Evolutionary conservation across 2,797 vertebrate genomes (phyloP).

Genomic region (Poeciliopsis turneri): DNA sequence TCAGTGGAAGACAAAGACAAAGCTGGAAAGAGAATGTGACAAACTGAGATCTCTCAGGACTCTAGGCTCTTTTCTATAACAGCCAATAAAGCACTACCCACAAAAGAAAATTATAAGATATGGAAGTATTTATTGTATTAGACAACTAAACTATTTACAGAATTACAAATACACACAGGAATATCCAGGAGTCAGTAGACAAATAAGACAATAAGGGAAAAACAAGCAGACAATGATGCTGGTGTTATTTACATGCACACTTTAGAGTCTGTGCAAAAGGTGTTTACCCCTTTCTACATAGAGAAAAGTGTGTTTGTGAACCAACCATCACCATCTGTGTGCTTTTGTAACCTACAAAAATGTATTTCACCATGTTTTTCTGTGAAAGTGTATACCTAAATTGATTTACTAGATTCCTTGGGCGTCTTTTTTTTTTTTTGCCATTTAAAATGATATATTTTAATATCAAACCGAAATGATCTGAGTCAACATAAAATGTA

Average conservation of each 20-base stretch:
- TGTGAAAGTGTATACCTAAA: background rate
- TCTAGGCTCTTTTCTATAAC: conserved; percentile 26
- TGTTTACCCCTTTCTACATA: background rate
- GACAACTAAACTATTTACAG: conserved; percentile 11
- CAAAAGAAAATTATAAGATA: conserved; percentile 31
- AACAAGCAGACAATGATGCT: background rate
- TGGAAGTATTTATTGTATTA: conserved; percentile 27
- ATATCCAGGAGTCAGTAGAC: conserved; percentile 1
- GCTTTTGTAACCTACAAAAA: background rate
- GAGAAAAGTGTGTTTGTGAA: background rate
- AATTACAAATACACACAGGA: background rate
- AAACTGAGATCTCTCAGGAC: conserved; percentile 23
- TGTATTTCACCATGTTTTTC: background rate
- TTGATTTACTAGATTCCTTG: background rate
- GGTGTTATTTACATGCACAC: conserved; percentile 20
- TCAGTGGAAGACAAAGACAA: background rate
- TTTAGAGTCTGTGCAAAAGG: background rate
- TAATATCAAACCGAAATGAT: background rate
- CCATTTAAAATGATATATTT: background rate
- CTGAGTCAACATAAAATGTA: background rate
- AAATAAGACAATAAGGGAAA: background rate
- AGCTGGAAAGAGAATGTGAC: conserved; percentile 1
- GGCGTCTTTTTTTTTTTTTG: background rate
- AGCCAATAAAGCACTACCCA: conserved; percentile 25
- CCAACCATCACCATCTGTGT: background rate